Conservation (phyloP, 2,113 vertebrate species). For the Microcebus murinus region DNA sequence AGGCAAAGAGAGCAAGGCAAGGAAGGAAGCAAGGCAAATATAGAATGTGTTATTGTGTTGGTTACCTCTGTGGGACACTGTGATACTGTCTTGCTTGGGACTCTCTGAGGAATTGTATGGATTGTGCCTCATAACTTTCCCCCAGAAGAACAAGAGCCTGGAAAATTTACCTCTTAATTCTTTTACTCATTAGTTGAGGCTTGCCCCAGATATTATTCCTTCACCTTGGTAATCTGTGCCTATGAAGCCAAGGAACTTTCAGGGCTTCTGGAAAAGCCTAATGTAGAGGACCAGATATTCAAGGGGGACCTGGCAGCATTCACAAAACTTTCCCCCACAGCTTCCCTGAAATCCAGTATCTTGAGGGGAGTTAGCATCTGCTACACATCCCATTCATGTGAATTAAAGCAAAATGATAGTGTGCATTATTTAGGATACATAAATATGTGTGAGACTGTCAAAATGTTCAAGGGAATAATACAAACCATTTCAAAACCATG, state of each 20-base stretch:
- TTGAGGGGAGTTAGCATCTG: background rate
- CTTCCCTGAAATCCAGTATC: background rate
- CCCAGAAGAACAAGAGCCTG: background rate
- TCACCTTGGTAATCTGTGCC: background rate
- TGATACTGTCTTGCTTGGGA: background rate
- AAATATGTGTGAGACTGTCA: background rate
- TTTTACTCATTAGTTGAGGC: background rate
- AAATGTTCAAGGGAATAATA: background rate
- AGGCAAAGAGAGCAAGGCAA: background rate
- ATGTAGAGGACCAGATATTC: background rate
- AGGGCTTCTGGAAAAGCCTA: background rate
- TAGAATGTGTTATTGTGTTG: background rate
- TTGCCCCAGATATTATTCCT: background rate
- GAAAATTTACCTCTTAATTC: background rate
- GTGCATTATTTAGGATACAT: background rate
- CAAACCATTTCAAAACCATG: background rate
- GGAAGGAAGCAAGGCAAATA: background rate
- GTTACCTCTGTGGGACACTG: background rate
- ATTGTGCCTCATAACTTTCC: background rate
- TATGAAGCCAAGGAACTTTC: background rate
- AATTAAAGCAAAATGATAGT: background rate
- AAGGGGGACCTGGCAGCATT: background rate
- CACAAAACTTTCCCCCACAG: background rate
- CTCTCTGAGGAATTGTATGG: background rate
- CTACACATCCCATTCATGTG: background rate